A percentile compares a stretch with the other conserved stretches of the same genome.
Evolutionary conservation across 2,888 invertebrate genomes (phyloP).

Genomic region (Mellilla xanthometata): DNA sequence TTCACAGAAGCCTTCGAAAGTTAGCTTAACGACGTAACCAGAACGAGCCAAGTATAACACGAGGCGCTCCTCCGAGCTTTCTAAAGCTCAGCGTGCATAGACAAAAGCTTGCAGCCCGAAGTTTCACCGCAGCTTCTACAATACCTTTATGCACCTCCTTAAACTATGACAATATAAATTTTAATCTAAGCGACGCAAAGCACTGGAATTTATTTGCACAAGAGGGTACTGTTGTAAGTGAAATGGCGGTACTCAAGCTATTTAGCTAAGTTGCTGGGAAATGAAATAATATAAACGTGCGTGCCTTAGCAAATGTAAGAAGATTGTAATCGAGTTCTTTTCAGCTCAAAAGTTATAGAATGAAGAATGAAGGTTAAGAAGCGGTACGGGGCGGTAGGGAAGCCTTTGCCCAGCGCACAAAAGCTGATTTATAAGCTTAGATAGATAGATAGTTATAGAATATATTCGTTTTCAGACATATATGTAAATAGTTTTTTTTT

Average conservation of each 20-base stretch:
- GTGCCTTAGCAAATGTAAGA: no score
- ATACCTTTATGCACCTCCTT: conserved; percentile 24
- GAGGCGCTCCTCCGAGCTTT: neutral
- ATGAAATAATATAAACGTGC: neutral
- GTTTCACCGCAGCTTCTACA: conserved; percentile 24
- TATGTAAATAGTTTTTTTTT: no score
- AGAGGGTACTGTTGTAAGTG: conserved; percentile 16
- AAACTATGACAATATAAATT: conserved; percentile 22
- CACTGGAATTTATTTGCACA: conserved; percentile 16
- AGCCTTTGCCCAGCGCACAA: no score
- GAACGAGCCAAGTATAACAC: neutral
- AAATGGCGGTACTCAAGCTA: conserved; percentile 6
- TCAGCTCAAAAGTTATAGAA: no score
- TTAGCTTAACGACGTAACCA: conserved; percentile 7
- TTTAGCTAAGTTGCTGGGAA: conserved; percentile 4
- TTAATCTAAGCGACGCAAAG: conserved; percentile 18
- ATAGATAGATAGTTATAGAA: no score
- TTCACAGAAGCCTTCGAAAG: no score
- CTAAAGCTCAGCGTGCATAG: conserved; percentile 21
- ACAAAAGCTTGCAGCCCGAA: conserved; percentile 29
- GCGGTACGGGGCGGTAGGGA: no score
- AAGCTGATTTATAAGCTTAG: no score
- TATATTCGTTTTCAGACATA: no score
- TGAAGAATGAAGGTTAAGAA: no score
- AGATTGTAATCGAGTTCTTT: no score